Evolutionary conservation across 2,113 vertebrate species (phyloP).

Genomic region (Sciurus niger): DNA sequence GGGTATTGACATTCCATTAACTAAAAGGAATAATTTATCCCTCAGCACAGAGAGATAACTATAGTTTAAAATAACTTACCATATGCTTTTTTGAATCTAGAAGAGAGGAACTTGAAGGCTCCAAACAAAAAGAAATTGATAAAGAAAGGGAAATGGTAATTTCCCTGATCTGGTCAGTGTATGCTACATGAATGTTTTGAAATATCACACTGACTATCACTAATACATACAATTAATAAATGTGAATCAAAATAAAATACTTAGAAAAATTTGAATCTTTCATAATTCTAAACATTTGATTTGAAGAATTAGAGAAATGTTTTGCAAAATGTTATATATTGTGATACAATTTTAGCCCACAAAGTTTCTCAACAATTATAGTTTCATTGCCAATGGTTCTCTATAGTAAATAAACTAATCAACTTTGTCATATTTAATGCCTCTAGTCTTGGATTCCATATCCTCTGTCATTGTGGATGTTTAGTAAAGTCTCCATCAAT

Average conservation of each 20-base stretch:
- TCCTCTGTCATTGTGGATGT: background rate
- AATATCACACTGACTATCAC: background rate
- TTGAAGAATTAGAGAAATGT: slow-evolving; percentile 44
- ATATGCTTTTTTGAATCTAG: background rate
- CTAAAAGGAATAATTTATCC: background rate
- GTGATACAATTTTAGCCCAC: slow-evolving; percentile 11
- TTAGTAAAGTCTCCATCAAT: background rate
- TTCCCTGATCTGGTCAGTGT: background rate
- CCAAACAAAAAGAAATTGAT: background rate
- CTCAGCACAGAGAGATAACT: background rate
- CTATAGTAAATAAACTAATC: background rate
- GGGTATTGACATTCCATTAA: background rate
- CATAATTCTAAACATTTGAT: slow-evolving; percentile 52
- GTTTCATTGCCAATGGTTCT: background rate
- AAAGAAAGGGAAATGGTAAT: background rate
- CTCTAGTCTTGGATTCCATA: background rate
- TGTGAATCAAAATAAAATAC: background rate
- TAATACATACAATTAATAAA: background rate
- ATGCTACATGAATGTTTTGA: background rate
- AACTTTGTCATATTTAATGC: background rate
- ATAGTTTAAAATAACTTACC: background rate
- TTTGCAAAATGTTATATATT: background rate
- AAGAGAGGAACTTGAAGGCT: background rate
- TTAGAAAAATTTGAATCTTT: background rate
- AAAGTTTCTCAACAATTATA: background rate